Percentiles rank a stretch among this genome's conserved stretches.
These are phyloP conservation scores for Porites divaricata DNA, from an alignment of 92 coral and sea anemone genomes.

Conservation along the genomic window DNA sequence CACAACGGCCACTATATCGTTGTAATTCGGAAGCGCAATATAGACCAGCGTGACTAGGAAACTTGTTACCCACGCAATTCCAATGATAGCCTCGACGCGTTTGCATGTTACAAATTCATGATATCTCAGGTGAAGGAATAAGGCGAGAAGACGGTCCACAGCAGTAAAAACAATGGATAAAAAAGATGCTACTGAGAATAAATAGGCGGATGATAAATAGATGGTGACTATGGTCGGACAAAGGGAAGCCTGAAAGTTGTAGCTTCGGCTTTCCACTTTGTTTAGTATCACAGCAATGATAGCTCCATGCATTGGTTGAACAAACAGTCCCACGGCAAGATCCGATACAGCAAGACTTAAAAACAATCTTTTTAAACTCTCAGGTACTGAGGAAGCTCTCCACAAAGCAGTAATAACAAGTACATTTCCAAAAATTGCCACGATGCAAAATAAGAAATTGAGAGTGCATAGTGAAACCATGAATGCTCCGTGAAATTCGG, in stretches of 20 bases:
- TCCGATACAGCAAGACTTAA: slow-evolving; percentile 62
- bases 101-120: slow-evolving; percentile 42
- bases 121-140: slow-evolving; percentile 56
- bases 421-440: slow-evolving; percentile 40
- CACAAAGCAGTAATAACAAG: slow-evolving; percentile 38
- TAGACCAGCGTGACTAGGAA: background rate
- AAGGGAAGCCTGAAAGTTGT: background rate
- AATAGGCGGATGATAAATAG: slow-evolving; percentile 18
- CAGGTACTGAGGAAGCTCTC: slow-evolving; percentile 38
- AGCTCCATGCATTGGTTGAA: slow-evolving; percentile 41
- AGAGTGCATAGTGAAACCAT: slow-evolving; percentile 24
- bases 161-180: slow-evolving; percentile 43
- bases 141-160: slow-evolving; percentile 55
- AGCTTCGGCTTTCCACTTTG: background rate
- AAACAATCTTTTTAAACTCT: slow-evolving; percentile 37
- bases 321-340: slow-evolving; percentile 47
- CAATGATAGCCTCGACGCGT: slow-evolving; percentile 38
- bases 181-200: slow-evolving; percentile 39
- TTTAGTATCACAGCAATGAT: slow-evolving; percentile 18
- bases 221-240: slow-evolving; percentile 27
- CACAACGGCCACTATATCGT: slow-evolving; percentile 28
- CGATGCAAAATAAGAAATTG: slow-evolving; percentile 37
- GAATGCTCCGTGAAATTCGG: slow-evolving; percentile 9
- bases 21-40: slow-evolving; percentile 24
- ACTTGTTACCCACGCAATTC: slow-evolving; percentile 33